Evolutionary conservation across 2,113 vertebrate genomes (phyloP).

Genomic region (Tonatia bakeri): DNA sequence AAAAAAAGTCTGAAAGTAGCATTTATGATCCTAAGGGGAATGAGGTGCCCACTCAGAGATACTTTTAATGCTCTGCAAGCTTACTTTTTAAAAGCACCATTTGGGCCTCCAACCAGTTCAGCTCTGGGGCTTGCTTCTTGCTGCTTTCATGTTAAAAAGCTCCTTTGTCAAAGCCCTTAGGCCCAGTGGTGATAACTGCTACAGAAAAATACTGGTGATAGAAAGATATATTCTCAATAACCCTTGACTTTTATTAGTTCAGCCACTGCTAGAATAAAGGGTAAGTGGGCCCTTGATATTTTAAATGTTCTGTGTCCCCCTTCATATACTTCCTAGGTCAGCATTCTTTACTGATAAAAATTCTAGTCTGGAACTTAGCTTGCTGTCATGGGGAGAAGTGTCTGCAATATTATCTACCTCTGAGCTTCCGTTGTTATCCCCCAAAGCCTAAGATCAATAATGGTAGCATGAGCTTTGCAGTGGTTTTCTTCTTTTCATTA

Average conservation of each 20-base stretch:
- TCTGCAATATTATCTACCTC: constrained; percentile 1
- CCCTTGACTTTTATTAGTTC: constrained; percentile 74
- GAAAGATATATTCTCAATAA: constrained; percentile 76
- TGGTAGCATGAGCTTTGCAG: background rate
- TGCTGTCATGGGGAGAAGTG: constrained; percentile 46
- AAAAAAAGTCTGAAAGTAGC: background rate
- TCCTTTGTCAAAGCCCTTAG: constrained; percentile 66
- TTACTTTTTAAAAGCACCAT: constrained; percentile 53
- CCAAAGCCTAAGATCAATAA: constrained; percentile 8
- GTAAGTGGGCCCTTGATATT: constrained; percentile 73
- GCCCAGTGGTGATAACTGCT: constrained; percentile 71
- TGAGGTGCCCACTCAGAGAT: background rate
- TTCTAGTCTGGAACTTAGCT: constrained; percentile 30
- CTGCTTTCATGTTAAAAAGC: constrained; percentile 65
- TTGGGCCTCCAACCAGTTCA: background rate
- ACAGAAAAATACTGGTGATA: constrained; percentile 63
- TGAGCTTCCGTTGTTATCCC: constrained; percentile 46
- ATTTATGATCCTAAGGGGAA: background rate
- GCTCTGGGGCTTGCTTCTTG: constrained; percentile 41
- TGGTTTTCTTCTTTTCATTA: constrained; percentile 63
- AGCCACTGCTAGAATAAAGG: constrained; percentile 69
- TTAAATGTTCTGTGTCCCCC: constrained; percentile 55
- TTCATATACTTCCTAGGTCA: constrained; percentile 67
- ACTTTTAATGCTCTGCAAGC: constrained; percentile 24
- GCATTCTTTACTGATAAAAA: constrained; percentile 74